Evolutionary conservation across 2,113 vertebrate genomes (phyloP), one percentile per base, ranked within the genome.

Genomic region (Riparia riparia): DNA sequence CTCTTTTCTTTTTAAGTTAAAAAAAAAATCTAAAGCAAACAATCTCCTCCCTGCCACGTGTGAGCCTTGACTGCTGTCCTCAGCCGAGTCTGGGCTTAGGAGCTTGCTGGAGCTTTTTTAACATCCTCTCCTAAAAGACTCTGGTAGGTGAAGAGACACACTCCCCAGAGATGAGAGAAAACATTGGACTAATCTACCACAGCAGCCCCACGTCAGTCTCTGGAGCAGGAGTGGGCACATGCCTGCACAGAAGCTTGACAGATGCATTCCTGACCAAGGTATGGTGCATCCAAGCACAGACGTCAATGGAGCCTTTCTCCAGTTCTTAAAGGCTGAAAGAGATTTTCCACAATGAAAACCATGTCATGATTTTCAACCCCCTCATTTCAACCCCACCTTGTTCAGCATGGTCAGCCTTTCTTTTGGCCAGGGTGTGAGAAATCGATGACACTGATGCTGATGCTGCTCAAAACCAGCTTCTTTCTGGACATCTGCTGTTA

Each of bases 11-110:
- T 89, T 88, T 25, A 78, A 89, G 57, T 58, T 1, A 71, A 19
- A 76, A 84, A 21, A 47, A 50, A 20, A 65, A 41, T 89, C 39
- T 84, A 95, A 94, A 93, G 53, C 34, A 93, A 94, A 91, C 57
- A 90, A 66, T 92, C 78, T 95, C 66, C 76, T 93, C 90, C 80
- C 71, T 89, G 64, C 58, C 19, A 26, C 79, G 44, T 70, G n/a
- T 86, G 71, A 88, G 56, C 37, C 74, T 51, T 90, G 64, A 93
- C 51, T 89, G 60, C 64, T 66, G 29, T 70, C 56, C 10, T 86
- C 7, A 6, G 71, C 58, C 8, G 8, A 80, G 71, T 14, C 68
- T 70, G 58, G 92, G n/a, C 78, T 80, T 58, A 51, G 5, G 14
- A 90, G 44, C 17, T 90, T 19, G 3, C 18, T 80, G 57, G 22